phyloP scores from a whole-genome alignment of 2,888 invertebrate genomes.

The Galerucella pusilla region DNA sequence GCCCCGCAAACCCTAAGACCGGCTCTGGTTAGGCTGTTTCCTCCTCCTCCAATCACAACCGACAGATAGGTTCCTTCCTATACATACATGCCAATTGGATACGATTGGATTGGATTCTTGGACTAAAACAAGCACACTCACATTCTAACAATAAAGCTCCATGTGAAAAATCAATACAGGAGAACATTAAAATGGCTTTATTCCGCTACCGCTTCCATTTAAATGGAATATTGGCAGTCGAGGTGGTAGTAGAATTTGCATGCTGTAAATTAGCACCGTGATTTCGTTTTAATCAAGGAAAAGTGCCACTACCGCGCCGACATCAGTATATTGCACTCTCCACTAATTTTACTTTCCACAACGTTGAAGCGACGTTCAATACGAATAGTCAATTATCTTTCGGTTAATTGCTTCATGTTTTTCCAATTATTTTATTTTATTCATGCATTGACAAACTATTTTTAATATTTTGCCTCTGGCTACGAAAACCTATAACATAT shows the following conservation, averaged over 20 bases:
- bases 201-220: not conserved
- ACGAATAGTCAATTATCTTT: not conserved
- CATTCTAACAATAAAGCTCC: not conserved
- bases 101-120: not conserved
- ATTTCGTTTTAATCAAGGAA: not conserved
- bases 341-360: not conserved
- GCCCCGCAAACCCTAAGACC: too few species aligned
- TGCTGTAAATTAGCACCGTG: not conserved
- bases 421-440: not conserved
- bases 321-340: not conserved
- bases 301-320: not conserved
- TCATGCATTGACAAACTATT: too few species aligned
- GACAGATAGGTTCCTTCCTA: too few species aligned
- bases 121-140: not conserved
- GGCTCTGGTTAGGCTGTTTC: too few species aligned
- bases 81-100: too few species aligned
- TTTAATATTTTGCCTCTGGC: not conserved
- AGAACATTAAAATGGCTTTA: not conserved
- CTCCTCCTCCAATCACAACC: too few species aligned
- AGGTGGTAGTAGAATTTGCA: not conserved
- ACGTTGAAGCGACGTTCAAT: not conserved
- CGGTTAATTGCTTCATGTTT: not conserved
- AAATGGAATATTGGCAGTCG: not conserved
- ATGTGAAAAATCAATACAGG: constrained; percentile 3
- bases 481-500: not conserved